phyloP scores from a whole-genome alignment of 2,113 vertebrate species.

The Hippocampus comes region DNA sequence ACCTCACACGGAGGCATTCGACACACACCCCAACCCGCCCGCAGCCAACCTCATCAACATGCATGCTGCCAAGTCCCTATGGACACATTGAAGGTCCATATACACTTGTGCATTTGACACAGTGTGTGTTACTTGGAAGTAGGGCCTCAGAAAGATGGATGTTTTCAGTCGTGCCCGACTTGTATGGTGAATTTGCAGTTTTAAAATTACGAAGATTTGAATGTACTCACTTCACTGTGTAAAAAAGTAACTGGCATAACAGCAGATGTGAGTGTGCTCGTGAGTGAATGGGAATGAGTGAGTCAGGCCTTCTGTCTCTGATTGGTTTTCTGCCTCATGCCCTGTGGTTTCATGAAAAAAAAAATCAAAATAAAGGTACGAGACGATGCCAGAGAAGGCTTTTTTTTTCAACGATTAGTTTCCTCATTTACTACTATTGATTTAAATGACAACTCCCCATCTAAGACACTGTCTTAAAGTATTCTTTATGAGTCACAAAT shows the following conservation, averaged over 20 bases:
- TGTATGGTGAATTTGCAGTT: background rate
- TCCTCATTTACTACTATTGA: too few species aligned
- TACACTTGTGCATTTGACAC: slow-evolving; percentile 3
- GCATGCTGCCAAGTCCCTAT: slow-evolving; percentile 36
- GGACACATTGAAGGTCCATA: slow-evolving; percentile 18
- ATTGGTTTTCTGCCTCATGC: background rate
- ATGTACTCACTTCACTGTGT: background rate
- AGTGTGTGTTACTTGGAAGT: background rate
- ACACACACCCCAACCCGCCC: slow-evolving; percentile 7
- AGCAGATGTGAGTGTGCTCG: background rate
- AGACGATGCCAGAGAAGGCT: too few species aligned
- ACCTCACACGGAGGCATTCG: slow-evolving; percentile 35
- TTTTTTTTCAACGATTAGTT: too few species aligned
- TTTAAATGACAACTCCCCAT: too few species aligned
- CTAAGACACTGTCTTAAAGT: too few species aligned
- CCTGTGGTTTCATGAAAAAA: background rate
- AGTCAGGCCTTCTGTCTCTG: background rate
- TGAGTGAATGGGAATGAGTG: background rate
- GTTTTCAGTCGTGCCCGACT: background rate
- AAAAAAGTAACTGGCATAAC: background rate
- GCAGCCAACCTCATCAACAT: slow-evolving; percentile 48
- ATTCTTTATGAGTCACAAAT: too few species aligned
- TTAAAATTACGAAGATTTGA: background rate
- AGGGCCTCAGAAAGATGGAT: too few species aligned
- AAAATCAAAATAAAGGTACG: background rate